Percentiles rank a stretch among this genome's conserved stretches.
Evolutionary conservation across 2,888 invertebrate genomes (phyloP).

Genomic region (Melanostoma mellinum): DNA sequence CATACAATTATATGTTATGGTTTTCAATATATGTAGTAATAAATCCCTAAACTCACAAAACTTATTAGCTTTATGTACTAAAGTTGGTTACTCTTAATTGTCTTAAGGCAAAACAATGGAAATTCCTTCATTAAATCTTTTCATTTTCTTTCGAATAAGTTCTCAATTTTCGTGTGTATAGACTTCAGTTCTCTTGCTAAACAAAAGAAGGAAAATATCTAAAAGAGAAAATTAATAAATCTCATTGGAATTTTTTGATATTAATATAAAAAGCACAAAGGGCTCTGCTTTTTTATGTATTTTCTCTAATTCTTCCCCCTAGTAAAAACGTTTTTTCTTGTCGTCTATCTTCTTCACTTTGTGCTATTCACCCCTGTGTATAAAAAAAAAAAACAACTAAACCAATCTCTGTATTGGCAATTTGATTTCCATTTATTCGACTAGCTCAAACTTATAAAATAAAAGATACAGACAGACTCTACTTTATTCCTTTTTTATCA

Average conservation of each 20-base stretch:
- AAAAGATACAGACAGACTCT: slow-evolving; percentile 20
- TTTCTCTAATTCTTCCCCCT: slow-evolving; percentile 25
- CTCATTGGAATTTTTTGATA: slow-evolving; percentile 50
- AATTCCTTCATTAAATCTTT: neutral
- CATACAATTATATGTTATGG: too few relatives aligned
- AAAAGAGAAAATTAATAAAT: slow-evolving; percentile 48
- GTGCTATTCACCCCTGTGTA: slow-evolving; percentile 4
- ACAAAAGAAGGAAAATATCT: slow-evolving; percentile 29
- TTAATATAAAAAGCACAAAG: slow-evolving; percentile 37
- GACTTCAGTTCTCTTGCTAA: neutral
- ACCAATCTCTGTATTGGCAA: slow-evolving; percentile 41
- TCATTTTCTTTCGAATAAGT: slow-evolving; percentile 2
- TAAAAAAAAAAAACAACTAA: slow-evolving; percentile 4
- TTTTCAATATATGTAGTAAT: too few relatives aligned
- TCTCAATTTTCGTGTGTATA: too few relatives aligned
- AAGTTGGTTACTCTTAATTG: too few relatives aligned
- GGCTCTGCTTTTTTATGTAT: slow-evolving; percentile 36
- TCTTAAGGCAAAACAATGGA: too few relatives aligned
- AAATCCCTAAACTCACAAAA: too few relatives aligned
- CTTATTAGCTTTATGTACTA: too few relatives aligned
- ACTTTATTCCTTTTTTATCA: slow-evolving; percentile 27
- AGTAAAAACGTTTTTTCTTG: neutral
- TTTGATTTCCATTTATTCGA: slow-evolving; percentile 52
- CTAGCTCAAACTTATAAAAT: slow-evolving; percentile 40
- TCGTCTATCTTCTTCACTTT: neutral